Base-by-base conservation (phyloP, 2,797 vertebrate genomes). In the Choloepus didactylus region DNA sequence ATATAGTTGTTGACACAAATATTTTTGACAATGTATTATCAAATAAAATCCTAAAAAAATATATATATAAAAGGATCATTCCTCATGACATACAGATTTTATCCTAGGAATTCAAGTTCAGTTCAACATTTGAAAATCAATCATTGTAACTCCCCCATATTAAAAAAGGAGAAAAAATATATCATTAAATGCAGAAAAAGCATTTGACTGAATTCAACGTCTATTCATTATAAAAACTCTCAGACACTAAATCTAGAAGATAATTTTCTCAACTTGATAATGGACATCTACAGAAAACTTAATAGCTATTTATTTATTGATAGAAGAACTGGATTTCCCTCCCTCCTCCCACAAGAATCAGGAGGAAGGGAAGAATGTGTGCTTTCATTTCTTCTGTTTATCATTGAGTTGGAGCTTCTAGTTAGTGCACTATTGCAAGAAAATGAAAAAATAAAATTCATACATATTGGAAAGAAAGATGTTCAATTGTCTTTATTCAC, bases 91-190 rank as follows among this genome's bases (percentile, higher is more conserved):
- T 38, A 2, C 79, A 79, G 44, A 79, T 79, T 91, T 94, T 49
- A 91, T 93, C 88, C 49, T 75, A 88, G 76, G 41, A 91, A 73
- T 76, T 56, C 67, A 84, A 88, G 10, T 41, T 87, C 87, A 66
- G 54, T 66, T 93, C 89, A 89, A 87, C 87, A 89, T 95, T 94
- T 91, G 46, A 84, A 93, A 86, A 35, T n/a, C 25, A 41, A 81
- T 91, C 41, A 29, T 23, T 79, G 12, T 82, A 82, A 77, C 44
- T 87, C 60, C 12, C 18, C 25, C 38, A 59, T 86, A 56, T 44
- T 76, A 90, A 72, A 25, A 95, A 88, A 79, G 89, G 51, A 69
- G 72, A 82, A 23, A 84, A 15, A 82, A 93, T 80, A 31, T 44
- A 31, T 92, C 44, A 85, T 73, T 70, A 83, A 51, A 59, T 75